Percentiles rank a stretch among this genome's conserved stretches.
These are phyloP conservation scores for Scaptomyza parva DNA, from an alignment of 2,888 invertebrate genomes.

Conservation along the genomic window DNA sequence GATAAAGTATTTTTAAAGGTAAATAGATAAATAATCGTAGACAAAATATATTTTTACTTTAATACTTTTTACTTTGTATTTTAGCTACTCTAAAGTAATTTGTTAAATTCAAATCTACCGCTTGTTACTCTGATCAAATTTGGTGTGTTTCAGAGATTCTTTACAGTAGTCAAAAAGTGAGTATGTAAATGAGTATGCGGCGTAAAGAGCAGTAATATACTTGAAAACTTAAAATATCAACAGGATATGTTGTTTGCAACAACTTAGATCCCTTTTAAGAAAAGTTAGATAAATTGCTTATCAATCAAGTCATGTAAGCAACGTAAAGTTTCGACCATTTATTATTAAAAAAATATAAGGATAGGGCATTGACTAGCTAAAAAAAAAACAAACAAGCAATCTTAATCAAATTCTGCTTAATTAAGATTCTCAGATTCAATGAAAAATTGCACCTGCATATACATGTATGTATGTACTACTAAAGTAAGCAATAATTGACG, in stretches of 20 bases:
- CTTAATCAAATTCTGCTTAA: not conserved
- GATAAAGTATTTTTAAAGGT: not conserved
- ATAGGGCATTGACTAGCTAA: no score
- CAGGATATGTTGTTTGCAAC: no score
- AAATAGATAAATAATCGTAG: not conserved
- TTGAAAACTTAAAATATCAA: no score
- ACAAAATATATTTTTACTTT: not conserved
- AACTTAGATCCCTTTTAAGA: no score
- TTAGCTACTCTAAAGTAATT: not conserved
- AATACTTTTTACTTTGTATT: not conserved
- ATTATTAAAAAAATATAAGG: no score
- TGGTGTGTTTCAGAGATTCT: not conserved
- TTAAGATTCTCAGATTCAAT: constrained; percentile 8
- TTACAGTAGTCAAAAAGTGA: not conserved
- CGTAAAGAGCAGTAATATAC: not conserved
- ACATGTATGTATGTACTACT: no score
- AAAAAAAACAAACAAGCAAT: no score
- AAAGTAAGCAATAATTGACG: constrained; percentile 37
- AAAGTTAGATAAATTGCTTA: no score
- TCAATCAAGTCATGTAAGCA: no score
- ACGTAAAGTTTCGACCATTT: no score
- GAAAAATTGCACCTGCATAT: constrained; percentile 34
- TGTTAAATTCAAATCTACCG: not conserved
- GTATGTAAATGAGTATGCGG: not conserved
- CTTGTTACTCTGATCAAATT: not conserved